phyloP scores from a whole-genome alignment of 2,888 invertebrate species.

The Eilema griseolum region DNA sequence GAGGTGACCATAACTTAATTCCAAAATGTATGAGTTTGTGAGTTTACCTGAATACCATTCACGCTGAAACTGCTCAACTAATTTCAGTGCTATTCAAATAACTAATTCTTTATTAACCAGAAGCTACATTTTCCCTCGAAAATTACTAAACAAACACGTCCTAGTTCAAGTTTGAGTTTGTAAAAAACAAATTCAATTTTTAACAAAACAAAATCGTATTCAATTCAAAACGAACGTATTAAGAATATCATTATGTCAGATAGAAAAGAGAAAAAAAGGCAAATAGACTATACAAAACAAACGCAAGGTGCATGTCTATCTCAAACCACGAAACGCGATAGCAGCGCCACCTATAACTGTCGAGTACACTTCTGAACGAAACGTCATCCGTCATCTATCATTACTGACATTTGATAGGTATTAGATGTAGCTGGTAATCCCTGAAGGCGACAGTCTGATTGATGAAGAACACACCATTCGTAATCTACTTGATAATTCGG shows the following conservation, averaged over 20 bases:
- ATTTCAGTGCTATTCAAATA: not conserved
- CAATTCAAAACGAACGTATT: not conserved
- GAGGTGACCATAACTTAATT: too few relatives aligned
- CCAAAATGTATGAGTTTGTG: too few relatives aligned
- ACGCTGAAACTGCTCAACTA: not conserved
- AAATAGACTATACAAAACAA: constrained; percentile 18
- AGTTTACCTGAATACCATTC: not conserved
- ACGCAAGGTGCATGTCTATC: constrained; percentile 24
- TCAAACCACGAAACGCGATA: constrained; percentile 40
- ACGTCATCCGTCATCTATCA: constrained; percentile 31
- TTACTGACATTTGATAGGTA: constrained; percentile 35
- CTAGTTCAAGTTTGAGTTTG: not conserved
- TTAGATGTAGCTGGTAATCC: not conserved
- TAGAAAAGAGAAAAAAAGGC: not conserved
- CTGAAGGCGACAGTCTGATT: constrained; percentile 17
- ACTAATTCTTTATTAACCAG: too few relatives aligned
- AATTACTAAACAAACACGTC: not conserved
- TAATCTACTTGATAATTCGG: constrained; percentile 11
- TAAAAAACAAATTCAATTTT: not conserved
- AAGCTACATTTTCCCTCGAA: not conserved
- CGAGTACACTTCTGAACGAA: constrained; percentile 34
- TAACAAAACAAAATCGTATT: not conserved
- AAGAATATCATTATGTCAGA: not conserved
- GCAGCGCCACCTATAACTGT: constrained; percentile 46
- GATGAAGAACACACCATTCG: constrained; percentile 9